A percentile compares a stretch with the other conserved stretches of the same genome.
Conservation (phyloP, 2,113 vertebrate species). For the Ceuthmochares aereus region DNA sequence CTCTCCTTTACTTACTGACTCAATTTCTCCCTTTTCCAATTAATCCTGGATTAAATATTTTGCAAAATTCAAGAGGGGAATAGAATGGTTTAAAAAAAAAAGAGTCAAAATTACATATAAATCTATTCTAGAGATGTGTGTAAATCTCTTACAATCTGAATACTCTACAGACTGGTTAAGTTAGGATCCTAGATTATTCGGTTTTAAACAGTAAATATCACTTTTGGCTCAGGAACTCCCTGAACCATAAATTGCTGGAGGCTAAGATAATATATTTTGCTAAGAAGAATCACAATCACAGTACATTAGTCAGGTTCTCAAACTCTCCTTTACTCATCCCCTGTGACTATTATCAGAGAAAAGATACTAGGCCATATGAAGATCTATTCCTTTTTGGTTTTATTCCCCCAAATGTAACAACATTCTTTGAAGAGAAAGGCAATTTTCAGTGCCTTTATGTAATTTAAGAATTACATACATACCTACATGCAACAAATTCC, state of each 20-base stretch:
- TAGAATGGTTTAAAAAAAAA: not conserved
- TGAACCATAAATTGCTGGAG: constrained; percentile 47
- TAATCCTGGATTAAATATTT: not conserved
- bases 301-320: not conserved
- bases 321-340: not conserved
- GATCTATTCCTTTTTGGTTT: constrained; percentile 10
- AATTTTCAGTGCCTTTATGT: not conserved
- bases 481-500: not conserved
- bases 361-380: not conserved
- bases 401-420: not conserved
- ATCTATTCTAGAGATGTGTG: not conserved
- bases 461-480: not conserved
- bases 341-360: not conserved
- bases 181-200: not conserved
- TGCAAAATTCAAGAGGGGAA: not conserved
- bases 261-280: constrained; percentile 48
- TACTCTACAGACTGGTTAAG: not conserved
- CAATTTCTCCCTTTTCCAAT: not conserved
- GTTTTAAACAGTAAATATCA: constrained; percentile 30
- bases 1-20: not conserved
- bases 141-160: constrained; percentile 13
- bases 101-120: not conserved
- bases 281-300: constrained; percentile 27
- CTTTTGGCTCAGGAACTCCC: constrained; percentile 41
- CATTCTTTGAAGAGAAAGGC: not conserved